Conservation (phyloP, 2,888 invertebrate genomes). For the Yponomeuta malinellus region DNA sequence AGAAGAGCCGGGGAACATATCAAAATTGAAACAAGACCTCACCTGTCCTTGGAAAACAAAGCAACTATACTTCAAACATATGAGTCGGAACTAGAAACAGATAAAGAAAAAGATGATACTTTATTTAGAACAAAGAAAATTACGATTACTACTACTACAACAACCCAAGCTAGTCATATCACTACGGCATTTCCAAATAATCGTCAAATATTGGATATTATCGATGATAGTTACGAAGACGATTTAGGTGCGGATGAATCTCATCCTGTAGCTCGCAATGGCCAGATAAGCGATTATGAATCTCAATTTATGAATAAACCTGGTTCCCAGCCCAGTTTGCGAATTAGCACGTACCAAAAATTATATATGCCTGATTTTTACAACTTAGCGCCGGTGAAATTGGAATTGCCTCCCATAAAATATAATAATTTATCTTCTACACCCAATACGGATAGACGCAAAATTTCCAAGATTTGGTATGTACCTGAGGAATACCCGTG, state of each 20-base stretch:
- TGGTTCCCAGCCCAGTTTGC: background rate
- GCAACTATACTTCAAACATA: background rate
- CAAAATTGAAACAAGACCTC: background rate
- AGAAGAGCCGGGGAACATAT: background rate
- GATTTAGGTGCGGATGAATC: background rate
- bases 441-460: background rate
- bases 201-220: background rate
- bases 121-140: background rate
- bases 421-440: background rate
- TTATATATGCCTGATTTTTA: background rate
- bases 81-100: background rate
- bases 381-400: background rate
- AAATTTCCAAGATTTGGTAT: conserved; percentile 39
- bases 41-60: background rate
- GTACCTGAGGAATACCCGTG: conserved; percentile 54
- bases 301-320: background rate
- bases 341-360: background rate
- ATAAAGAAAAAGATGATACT: background rate
- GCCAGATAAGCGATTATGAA: background rate
- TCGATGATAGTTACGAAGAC: background rate
- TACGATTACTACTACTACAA: background rate
- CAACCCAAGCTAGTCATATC: background rate
- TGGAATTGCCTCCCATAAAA: background rate
- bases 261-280: background rate
- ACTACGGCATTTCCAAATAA: background rate